These are phyloP conservation scores for Caenorhabditis sulstoni DNA, from an alignment of 2,888 invertebrate species.

Conservation along the genomic window DNA sequence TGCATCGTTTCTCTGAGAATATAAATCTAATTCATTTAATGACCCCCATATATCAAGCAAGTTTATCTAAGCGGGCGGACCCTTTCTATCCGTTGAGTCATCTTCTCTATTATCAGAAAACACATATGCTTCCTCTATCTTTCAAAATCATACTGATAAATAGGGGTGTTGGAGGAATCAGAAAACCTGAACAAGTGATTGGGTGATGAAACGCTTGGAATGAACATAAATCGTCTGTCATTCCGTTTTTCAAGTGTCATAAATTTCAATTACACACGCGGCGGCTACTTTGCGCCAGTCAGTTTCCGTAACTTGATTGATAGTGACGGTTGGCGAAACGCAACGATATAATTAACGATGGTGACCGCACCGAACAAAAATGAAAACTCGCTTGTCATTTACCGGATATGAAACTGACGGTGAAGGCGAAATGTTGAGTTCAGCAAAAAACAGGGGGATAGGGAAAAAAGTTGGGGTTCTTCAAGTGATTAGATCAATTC, in stretches of 20 bases:
- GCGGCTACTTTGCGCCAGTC: constrained; percentile 30
- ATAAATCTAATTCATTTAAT: constrained; percentile 55
- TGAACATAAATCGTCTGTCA: constrained; percentile 44
- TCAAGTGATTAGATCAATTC: too few species aligned
- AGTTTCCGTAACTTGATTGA: constrained; percentile 56
- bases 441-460: neutral
- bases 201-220: constrained; percentile 22
- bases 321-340: constrained; percentile 33
- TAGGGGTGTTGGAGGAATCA: neutral
- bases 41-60: constrained; percentile 44
- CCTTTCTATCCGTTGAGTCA: constrained; percentile 55
- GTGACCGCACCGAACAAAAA: constrained; percentile 18
- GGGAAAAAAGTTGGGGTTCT: too few species aligned
- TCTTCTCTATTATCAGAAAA: constrained; percentile 23
- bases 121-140: neutral
- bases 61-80: constrained; percentile 53
- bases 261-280: constrained; percentile 52
- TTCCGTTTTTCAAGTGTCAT: constrained; percentile 28
- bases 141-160: neutral
- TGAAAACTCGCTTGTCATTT: neutral
- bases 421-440: neutral
- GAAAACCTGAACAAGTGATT: neutral
- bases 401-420: neutral
- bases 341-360: constrained; percentile 43
- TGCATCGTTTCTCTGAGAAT: constrained; percentile 10